Conservation (phyloP, 2,888 invertebrate species). For the Lasioglossum leucozonium region DNA sequence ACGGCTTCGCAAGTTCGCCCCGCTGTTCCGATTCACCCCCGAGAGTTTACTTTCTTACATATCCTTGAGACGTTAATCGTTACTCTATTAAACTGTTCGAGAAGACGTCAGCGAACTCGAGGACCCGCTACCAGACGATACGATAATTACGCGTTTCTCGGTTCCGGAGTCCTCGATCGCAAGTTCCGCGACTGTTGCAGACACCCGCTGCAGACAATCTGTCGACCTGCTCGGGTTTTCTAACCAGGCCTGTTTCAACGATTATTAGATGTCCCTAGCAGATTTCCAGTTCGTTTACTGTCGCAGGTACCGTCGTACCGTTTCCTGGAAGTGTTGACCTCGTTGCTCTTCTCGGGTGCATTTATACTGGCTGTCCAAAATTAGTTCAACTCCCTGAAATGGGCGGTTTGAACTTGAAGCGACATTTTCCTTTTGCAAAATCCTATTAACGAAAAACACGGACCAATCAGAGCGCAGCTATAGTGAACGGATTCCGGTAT, state of each 20-base stretch:
- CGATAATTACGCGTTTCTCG: constrained; percentile 44
- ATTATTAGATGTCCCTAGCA: not conserved
- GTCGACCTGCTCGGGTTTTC: not conserved
- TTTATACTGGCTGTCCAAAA: no score
- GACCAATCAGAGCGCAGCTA: no score
- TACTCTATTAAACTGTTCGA: constrained; percentile 48
- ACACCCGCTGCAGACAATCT: not conserved
- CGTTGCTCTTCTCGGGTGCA: no score
- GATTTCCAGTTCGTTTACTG: not conserved
- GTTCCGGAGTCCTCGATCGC: constrained; percentile 20
- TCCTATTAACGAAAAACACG: no score
- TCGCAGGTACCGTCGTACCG: not conserved
- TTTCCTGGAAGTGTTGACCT: no score
- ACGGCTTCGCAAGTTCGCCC: constrained; percentile 22
- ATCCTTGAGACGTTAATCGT: constrained; percentile 53
- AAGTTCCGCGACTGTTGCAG: not conserved
- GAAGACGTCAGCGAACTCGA: constrained; percentile 25
- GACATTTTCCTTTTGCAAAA: no score
- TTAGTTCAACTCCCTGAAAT: no score
- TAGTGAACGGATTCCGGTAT: no score
- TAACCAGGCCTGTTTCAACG: not conserved
- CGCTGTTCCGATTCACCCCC: constrained; percentile 28
- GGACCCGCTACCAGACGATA: constrained; percentile 23
- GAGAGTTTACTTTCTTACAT: constrained; percentile 52
- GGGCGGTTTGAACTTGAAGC: no score